phyloP scores from a whole-genome alignment of 2,888 invertebrate genomes.

The Drosophila parthenogenetica region DNA sequence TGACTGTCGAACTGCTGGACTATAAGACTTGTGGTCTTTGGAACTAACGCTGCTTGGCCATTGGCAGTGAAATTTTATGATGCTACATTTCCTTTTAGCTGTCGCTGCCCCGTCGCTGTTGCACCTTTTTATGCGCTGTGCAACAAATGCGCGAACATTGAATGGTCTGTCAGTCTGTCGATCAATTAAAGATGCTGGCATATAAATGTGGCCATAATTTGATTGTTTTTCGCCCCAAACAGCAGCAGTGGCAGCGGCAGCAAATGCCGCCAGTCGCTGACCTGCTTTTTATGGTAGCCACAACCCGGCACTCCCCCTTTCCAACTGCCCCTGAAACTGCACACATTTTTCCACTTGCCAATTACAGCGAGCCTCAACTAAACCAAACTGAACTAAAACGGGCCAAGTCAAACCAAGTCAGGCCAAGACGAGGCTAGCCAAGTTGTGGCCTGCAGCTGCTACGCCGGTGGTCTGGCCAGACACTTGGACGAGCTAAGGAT shows the following conservation, averaged over 20 bases:
- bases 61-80: conserved; percentile 73
- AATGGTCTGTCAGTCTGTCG: conserved; percentile 27
- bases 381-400: conserved; percentile 10
- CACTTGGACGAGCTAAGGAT: conserved; percentile 58
- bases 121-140: conserved; percentile 56
- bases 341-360: conserved; percentile 74
- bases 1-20: conserved; percentile 4
- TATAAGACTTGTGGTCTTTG: neutral
- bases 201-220: conserved; percentile 71
- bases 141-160: conserved; percentile 64
- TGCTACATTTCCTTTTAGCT: conserved; percentile 54
- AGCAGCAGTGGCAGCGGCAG: conserved; percentile 5
- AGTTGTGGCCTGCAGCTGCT: conserved; percentile 56
- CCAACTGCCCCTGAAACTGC: conserved; percentile 1
- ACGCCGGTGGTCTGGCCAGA: conserved; percentile 71
- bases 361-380: conserved; percentile 55
- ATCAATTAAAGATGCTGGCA: conserved; percentile 67
- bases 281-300: conserved; percentile 68
- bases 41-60: conserved; percentile 15
- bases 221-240: conserved; percentile 60
- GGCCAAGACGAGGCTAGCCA: conserved; percentile 15
- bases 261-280: conserved; percentile 55
- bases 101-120: conserved; percentile 20
- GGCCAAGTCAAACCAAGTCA: conserved; percentile 30
- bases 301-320: neutral